Evolutionary conservation across 2,888 invertebrate species (phyloP).

Genomic region (Erebia ligea): DNA sequence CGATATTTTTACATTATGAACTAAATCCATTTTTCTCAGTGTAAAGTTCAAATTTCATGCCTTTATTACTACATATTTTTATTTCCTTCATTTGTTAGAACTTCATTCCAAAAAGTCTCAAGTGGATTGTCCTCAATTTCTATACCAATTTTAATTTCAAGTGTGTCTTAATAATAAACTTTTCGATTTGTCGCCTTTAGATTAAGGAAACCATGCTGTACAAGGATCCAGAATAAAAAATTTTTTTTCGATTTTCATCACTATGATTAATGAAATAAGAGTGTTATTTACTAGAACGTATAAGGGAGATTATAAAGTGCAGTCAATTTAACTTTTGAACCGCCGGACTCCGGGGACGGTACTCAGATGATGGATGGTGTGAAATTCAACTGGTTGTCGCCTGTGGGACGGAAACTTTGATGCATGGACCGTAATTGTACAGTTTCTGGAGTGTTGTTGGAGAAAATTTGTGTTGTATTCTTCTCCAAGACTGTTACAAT

Average conservation of each 20-base stretch:
- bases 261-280: background rate
- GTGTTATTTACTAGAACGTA: background rate
- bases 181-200: conserved; percentile 25
- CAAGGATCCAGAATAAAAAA: background rate
- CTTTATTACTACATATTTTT: too few relatives aligned
- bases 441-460: conserved; percentile 12
- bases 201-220: conserved; percentile 14
- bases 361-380: conserved; percentile 38
- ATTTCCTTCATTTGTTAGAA: too few relatives aligned
- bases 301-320: conserved; percentile 26
- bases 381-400: conserved; percentile 39
- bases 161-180: conserved; percentile 22
- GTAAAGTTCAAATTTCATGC: too few relatives aligned
- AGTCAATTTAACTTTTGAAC: conserved; percentile 44
- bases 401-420: conserved; percentile 36
- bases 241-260: conserved; percentile 14
- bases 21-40: too few relatives aligned
- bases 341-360: conserved; percentile 35
- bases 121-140: background rate
- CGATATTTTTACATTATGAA: too few relatives aligned
- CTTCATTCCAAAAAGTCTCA: too few relatives aligned
- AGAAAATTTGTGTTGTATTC: background rate
- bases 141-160: background rate
- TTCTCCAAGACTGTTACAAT: too few relatives aligned
- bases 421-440: conserved; percentile 28